Evolutionary conservation across 2,888 invertebrate genomes (phyloP).

Genomic region (Oxyscelio sp.): DNA sequence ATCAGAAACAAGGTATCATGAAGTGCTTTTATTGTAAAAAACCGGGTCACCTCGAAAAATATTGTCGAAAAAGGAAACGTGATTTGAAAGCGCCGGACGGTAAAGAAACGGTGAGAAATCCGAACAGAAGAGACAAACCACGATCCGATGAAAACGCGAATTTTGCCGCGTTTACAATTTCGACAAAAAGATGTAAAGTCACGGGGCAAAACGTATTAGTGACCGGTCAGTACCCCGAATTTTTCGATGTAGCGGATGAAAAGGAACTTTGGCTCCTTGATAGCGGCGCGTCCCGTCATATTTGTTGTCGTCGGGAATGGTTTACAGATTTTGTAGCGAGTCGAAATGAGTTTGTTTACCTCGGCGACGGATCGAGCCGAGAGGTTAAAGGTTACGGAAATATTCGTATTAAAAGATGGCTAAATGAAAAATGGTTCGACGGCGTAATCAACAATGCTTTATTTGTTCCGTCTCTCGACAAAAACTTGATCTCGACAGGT

Average conservation of each 20-base stretch:
- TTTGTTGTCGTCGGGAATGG: constrained; percentile 33
- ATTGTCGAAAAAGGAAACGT: no score
- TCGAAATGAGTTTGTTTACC: constrained; percentile 39
- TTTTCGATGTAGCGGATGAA: constrained; percentile 4
- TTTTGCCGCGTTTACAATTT: no score
- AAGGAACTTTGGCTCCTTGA: constrained; percentile 34
- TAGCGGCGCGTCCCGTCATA: no score
- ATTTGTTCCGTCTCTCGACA: constrained; percentile 47
- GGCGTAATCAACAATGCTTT: constrained; percentile 53
- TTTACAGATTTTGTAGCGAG: constrained; percentile 2
- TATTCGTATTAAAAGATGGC: constrained; percentile 33
- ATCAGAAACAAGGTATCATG: no score
- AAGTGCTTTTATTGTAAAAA: no score
- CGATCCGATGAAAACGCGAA: no score
- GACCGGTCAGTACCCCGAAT: constrained; percentile 4
- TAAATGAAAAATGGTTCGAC: constrained; percentile 41
- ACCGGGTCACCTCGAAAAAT: no score
- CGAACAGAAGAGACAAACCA: no score
- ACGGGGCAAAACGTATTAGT: no score
- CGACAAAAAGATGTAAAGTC: no score
- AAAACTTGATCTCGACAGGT: constrained; percentile 37
- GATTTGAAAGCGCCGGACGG: no score
- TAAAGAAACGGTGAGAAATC: no score
- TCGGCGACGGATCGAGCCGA: constrained; percentile 7
- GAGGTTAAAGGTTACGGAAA: constrained; percentile 33